A percentile compares a stretch with the other conserved stretches of the same genome.
phyloP scores from a whole-genome alignment of 2,113 vertebrate genomes.

The Elaphurus davidianus region DNA sequence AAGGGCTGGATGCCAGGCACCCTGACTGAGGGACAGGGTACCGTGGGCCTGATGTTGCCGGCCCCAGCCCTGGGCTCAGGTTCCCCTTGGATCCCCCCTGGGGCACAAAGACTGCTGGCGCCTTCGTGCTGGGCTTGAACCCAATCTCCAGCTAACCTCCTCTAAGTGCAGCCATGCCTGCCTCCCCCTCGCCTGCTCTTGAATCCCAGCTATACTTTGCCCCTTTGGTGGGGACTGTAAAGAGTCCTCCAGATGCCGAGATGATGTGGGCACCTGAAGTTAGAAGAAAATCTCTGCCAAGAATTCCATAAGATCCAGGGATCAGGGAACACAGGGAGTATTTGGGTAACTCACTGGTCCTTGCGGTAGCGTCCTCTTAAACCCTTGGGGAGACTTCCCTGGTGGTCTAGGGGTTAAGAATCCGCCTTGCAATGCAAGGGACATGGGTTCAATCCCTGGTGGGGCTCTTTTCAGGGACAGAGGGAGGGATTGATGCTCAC shows the following conservation, averaged over 20 bases:
- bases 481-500: background rate
- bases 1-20: background rate
- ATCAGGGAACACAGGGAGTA: background rate
- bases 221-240: background rate
- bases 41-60: background rate
- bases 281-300: background rate
- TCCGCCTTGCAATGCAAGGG: background rate
- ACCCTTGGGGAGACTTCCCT: background rate
- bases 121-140: background rate
- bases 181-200: background rate
- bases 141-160: background rate
- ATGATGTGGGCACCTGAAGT: background rate
- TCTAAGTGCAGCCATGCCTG: background rate
- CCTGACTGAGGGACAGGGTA: background rate
- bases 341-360: too few relatives aligned
- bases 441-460: rapidly evolving
- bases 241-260: background rate
- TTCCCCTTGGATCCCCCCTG: background rate
- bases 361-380: background rate
- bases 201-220: background rate
- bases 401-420: background rate
- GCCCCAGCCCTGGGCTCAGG: background rate
- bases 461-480: background rate
- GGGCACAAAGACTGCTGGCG: rapidly evolving
- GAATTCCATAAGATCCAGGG: background rate